These are phyloP conservation scores for Cryptophagus acutangulus DNA, from an alignment of 2,888 invertebrate species.

Conservation along the genomic window DNA sequence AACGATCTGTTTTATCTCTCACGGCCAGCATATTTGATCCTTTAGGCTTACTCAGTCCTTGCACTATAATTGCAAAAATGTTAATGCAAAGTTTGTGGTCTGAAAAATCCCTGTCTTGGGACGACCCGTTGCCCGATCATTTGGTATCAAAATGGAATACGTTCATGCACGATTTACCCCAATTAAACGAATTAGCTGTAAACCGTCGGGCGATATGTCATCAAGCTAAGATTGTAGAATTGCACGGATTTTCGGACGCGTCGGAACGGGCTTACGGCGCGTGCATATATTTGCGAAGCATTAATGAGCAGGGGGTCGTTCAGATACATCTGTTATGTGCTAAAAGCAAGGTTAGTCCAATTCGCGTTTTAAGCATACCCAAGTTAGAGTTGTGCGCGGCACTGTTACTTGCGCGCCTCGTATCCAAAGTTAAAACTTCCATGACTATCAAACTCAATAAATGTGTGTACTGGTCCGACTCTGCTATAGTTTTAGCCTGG, in stretches of 20 bases:
- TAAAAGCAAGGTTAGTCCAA: slow-evolving; percentile 32
- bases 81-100: slow-evolving; percentile 20
- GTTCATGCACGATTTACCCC: background rate
- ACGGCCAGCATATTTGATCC: slow-evolving; percentile 19
- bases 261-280: slow-evolving; percentile 21
- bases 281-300: slow-evolving; percentile 16
- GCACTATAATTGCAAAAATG: slow-evolving; percentile 14
- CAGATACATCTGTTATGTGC: slow-evolving; percentile 23
- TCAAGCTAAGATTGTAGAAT: slow-evolving; percentile 4
- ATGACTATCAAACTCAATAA: too few species aligned
- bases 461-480: slow-evolving; percentile 31
- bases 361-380: slow-evolving; percentile 26
- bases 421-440: slow-evolving; percentile 7
- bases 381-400: slow-evolving; percentile 30
- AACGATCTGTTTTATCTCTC: slow-evolving; percentile 12
- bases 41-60: slow-evolving; percentile 16
- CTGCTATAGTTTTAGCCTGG: slow-evolving; percentile 20
- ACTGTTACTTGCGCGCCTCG: slow-evolving; percentile 20
- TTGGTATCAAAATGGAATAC: slow-evolving; percentile 4
- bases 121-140: too few species aligned
- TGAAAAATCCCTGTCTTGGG: slow-evolving; percentile 13
- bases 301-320: slow-evolving; percentile 10
- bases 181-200: too few species aligned
- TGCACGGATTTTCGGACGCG: slow-evolving; percentile 26
- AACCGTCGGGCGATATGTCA: slow-evolving; percentile 5